Evolutionary conservation across 2,797 vertebrate genomes (phyloP).

Genomic region (Etheostoma nigrum): DNA sequence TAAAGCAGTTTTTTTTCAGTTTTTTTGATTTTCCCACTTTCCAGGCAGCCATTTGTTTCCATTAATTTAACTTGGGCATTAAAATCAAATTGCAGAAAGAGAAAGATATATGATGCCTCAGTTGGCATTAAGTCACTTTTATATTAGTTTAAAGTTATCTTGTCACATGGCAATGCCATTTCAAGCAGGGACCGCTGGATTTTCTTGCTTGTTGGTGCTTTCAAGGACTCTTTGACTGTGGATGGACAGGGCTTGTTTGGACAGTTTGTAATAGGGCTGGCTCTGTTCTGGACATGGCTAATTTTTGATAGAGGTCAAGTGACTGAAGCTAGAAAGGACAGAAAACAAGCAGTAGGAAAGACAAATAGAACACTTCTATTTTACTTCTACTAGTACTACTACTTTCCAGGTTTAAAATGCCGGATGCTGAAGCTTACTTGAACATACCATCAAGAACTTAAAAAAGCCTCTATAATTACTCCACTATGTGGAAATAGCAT

Average conservation of each 20-base stretch:
- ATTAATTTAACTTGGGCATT: constrained; percentile 1
- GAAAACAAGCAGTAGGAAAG: neutral
- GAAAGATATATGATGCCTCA: neutral
- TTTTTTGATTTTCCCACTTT: neutral
- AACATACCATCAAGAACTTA: neutral
- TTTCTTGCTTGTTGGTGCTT: neutral
- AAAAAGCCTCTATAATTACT: neutral
- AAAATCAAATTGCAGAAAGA: neutral
- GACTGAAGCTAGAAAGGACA: neutral
- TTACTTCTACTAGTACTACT: neutral
- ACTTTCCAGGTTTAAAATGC: neutral
- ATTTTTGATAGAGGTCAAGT: neutral
- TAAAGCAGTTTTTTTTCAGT: neutral
- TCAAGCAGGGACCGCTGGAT: neutral
- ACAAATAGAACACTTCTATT: fast-evolving
- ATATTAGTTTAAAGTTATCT: no score
- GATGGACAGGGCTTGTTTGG: neutral
- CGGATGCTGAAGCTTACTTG: neutral
- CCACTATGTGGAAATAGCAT: neutral
- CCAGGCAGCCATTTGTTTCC: neutral
- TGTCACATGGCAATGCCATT: no score
- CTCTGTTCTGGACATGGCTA: neutral
- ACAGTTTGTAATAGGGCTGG: neutral
- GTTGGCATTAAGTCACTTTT: neutral
- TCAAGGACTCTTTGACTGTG: neutral